phyloP scores from a whole-genome alignment of 2,797 vertebrate species.

The Mustela erminea region DNA sequence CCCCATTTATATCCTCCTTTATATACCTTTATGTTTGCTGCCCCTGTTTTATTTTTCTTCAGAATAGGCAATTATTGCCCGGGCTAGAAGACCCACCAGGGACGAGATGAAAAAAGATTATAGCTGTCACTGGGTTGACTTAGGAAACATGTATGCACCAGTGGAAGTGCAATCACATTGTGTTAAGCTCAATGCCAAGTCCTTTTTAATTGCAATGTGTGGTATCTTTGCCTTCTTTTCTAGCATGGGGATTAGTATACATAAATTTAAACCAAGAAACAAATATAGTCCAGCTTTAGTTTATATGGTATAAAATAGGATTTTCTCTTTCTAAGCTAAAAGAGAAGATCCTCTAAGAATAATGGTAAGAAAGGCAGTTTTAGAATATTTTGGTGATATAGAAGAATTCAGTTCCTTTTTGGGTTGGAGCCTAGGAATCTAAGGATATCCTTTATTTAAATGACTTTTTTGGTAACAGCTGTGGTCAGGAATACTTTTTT shows the following conservation, averaged over 20 bases:
- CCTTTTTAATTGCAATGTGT: neutral
- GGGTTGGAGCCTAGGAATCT: neutral
- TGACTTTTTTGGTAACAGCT: slow-evolving; percentile 26
- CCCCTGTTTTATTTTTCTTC: slow-evolving; percentile 26
- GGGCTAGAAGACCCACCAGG: neutral
- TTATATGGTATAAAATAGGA: slow-evolving; percentile 40
- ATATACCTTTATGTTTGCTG: neutral
- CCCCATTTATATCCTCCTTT: neutral
- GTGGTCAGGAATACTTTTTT: slow-evolving; percentile 20
- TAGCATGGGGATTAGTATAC: neutral
- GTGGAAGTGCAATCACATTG: neutral
- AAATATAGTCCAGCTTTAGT: slow-evolving; percentile 13
- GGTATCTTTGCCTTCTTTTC: slow-evolving; percentile 24
- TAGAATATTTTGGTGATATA: slow-evolving; percentile 8
- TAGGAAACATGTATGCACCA: slow-evolving; percentile 5
- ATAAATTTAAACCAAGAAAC: slow-evolving; percentile 34
- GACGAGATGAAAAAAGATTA: slow-evolving; percentile 18
- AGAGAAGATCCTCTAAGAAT: slow-evolving; percentile 18
- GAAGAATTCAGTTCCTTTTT: slow-evolving; percentile 7
- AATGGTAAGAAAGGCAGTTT: slow-evolving; percentile 43
- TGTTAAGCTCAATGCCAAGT: neutral
- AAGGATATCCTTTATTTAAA: slow-evolving; percentile 38
- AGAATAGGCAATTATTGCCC: neutral
- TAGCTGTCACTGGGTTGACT: neutral
- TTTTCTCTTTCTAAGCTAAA: slow-evolving; percentile 56